Evolutionary conservation across 2,888 invertebrate species (phyloP).

Genomic region (Zygaena filipendulae): DNA sequence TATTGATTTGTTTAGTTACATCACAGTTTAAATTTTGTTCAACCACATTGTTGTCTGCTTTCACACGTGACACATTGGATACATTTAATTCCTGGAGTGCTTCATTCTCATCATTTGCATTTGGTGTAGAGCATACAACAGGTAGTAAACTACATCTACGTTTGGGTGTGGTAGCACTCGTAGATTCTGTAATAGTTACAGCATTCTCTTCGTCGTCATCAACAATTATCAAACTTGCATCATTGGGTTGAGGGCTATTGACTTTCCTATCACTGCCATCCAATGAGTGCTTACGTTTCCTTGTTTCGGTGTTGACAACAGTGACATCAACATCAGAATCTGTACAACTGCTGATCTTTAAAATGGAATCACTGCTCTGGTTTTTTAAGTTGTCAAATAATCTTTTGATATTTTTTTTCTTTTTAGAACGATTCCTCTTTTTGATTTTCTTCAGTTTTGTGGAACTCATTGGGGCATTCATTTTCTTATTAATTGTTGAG

Average conservation of each 20-base stretch:
- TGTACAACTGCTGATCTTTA: no score
- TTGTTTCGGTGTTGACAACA: no score
- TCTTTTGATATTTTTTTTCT: constrained; percentile 21
- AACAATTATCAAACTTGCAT: background rate
- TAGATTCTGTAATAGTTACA: background rate
- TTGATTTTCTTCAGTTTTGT: constrained; percentile 21
- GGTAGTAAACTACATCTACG: constrained; percentile 15
- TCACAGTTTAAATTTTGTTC: constrained; percentile 22
- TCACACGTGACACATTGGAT: constrained; percentile 1
- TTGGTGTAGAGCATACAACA: constrained; percentile 37
- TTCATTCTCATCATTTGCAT: constrained; percentile 6
- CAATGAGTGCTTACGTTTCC: no score
- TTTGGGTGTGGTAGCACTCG: constrained; percentile 16
- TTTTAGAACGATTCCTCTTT: constrained; percentile 18
- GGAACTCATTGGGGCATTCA: constrained; percentile 17
- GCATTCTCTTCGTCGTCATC: background rate
- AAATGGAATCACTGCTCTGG: no score
- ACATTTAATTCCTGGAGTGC: constrained; percentile 11
- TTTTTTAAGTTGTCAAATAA: constrained; percentile 25
- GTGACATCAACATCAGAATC: no score
- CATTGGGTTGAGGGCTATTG: constrained; percentile 7
- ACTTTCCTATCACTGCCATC: no score
- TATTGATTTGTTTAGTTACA: constrained; percentile 35
- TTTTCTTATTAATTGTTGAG: no score
- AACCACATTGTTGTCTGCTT: constrained; percentile 16